Evolutionary conservation across 2,797 vertebrate species (phyloP).

Genomic region (Gorsachius magnificus): DNA sequence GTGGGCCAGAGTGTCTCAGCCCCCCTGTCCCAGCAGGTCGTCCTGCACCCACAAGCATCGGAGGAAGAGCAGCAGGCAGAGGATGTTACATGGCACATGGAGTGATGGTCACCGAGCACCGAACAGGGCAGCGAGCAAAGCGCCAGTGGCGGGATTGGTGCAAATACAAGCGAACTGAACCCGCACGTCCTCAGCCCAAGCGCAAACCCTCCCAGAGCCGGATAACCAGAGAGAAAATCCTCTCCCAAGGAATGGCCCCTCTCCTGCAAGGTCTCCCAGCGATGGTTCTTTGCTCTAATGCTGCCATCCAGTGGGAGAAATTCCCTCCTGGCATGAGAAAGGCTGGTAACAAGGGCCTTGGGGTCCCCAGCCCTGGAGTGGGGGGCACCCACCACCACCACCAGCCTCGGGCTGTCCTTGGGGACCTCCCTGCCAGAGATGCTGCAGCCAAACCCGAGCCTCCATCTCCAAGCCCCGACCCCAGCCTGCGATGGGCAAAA

Average conservation of each 20-base stretch:
- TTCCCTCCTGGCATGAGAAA: neutral
- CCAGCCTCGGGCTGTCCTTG: fast-evolving
- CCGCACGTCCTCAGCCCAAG: neutral
- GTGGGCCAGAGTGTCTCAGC: neutral
- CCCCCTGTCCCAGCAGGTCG: neutral
- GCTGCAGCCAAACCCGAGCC: neutral
- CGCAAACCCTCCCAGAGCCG: fast-evolving
- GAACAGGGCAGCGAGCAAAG: fast-evolving
- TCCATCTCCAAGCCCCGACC: fast-evolving
- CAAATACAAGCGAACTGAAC: neutral
- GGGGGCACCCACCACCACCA: neutral
- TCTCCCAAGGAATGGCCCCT: neutral
- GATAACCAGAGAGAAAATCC: neutral
- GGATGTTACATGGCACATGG: neutral
- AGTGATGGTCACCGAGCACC: neutral
- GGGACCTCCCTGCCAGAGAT: too few species aligned
- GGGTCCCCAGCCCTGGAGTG: fast-evolving
- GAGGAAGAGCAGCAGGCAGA: neutral
- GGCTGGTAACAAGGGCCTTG: neutral
- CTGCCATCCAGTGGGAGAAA: conserved; percentile 62
- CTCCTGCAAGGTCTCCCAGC: neutral
- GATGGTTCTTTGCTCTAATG: neutral
- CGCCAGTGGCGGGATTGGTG: fast-evolving
- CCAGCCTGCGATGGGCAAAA: neutral
- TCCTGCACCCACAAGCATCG: neutral